phyloP scores from a whole-genome alignment of 1,140 invertebrate genomes.

The Elysia chlorotica region DNA sequence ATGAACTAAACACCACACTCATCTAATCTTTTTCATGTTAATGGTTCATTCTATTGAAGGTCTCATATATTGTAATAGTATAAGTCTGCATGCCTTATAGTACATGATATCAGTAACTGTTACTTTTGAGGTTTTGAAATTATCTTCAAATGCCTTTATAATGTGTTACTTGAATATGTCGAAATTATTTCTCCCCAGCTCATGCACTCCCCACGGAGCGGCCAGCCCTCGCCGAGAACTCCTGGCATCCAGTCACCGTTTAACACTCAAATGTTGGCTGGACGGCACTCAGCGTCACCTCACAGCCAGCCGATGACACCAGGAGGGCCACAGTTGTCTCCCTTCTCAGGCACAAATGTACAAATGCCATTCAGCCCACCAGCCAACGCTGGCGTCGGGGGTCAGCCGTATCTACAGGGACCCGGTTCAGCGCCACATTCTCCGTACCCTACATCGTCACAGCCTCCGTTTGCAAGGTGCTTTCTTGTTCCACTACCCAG shows the following conservation, averaged over 20 bases:
- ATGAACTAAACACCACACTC: no score
- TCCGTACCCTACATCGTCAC: slow-evolving; percentile 28
- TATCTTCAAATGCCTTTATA: no score
- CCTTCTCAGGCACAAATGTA: slow-evolving; percentile 34
- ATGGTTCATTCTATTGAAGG: no score
- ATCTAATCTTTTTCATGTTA: no score
- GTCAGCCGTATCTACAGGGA: slow-evolving; percentile 22
- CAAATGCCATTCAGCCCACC: slow-evolving; percentile 41
- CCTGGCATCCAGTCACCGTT: slow-evolving; percentile 43
- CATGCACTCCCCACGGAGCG: slow-evolving; percentile 45
- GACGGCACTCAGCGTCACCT: slow-evolving; percentile 27
- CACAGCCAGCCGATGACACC: slow-evolving; percentile 35
- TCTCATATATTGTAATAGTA: no score
- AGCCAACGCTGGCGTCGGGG: slow-evolving; percentile 29
- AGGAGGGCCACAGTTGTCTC: slow-evolving; percentile 36
- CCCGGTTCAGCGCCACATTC: slow-evolving; percentile 27
- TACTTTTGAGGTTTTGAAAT: no score
- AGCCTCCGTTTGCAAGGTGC: slow-evolving; percentile 36
- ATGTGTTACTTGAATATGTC: no score
- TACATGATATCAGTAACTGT: no score
- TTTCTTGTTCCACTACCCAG: no score
- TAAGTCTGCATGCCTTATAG: no score
- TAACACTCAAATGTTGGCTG: slow-evolving; percentile 32
- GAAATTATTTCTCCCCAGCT: background rate
- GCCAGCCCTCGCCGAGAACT: slow-evolving; percentile 49